Evolutionary conservation across 2,113 vertebrate species (phyloP).

Genomic region (Eudyptes chrysolophus): DNA sequence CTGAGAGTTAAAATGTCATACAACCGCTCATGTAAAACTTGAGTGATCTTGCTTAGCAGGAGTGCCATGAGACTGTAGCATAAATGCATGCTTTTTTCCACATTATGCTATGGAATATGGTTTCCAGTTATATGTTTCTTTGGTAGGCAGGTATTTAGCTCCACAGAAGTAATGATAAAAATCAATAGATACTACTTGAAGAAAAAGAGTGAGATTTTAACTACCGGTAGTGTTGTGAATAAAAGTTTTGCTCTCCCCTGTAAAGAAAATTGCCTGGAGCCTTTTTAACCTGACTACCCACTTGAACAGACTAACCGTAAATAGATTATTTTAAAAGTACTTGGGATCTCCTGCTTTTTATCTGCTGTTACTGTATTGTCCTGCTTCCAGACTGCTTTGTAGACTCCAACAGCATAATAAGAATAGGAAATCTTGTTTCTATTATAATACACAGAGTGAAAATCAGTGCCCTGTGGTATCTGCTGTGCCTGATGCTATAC

Average conservation of each 20-base stretch:
- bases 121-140: not conserved
- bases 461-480: not conserved
- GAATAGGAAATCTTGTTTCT: not conserved
- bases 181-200: not conserved
- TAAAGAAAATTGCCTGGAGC: not conserved
- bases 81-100: not conserved
- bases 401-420: not conserved
- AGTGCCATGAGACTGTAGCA: fast-evolving
- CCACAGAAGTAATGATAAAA: not conserved
- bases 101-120: not conserved
- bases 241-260: not conserved
- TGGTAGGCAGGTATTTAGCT: not conserved
- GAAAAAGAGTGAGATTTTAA: not conserved
- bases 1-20: not conserved
- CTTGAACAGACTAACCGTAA: not conserved
- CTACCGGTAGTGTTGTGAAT: not conserved
- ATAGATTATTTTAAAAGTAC: not conserved
- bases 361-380: not conserved
- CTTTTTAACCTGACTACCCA: not conserved
- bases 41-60: not conserved
- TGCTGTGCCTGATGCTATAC: not conserved
- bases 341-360: not conserved
- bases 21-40: not conserved
- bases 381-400: not conserved
- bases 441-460: not conserved